Evolutionary conservation across 2,888 invertebrate genomes (phyloP), one percentile per base, ranked within the genome.

Genomic region (Fragum sueziense): DNA sequence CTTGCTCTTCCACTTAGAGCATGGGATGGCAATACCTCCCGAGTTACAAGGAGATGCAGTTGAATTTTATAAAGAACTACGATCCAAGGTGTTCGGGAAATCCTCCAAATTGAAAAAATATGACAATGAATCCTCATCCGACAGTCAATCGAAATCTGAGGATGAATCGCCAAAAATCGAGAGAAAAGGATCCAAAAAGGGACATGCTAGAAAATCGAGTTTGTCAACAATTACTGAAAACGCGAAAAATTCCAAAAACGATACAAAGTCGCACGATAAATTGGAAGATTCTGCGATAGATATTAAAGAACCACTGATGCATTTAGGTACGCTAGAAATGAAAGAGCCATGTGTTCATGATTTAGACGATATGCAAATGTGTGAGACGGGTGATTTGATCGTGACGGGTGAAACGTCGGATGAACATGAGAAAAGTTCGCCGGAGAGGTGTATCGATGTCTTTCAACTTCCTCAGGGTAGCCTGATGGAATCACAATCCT

Each of bases 21-120:
- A 90, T 79, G 87, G 89, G 1, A 85, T 87, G 80, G 65, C 87
- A 0, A 79, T 90, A 22, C 90, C 91, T 0, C 76, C 70, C 4
- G 88, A 90, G 34, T 86, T 91, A 0, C 85, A 87, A 70, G 91
- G 90, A 17, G 86, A 88, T 70, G 87, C 90, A 14, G 87, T 91
- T 11, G 52, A 82, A 33, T 82, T 76, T 51, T 82, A 84, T 62
- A 76, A 62, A 29, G 76, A 79, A 51, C 34, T 71, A 14, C 76
- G 65, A 37, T 70, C 75, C n/a, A 78, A 70, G 51, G 54, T 34
- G 7, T 61, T 77, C 20, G 27, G 61, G 14, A 80, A 74, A 47
- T 27, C 80, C 3, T 57, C 76, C 17, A 74, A 69, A 61, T 34
- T n/a, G n/a, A 54, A 47, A 20, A 61, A 37, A 27, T 59, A 27